Percentiles rank a stretch among this genome's conserved stretches.
These are phyloP conservation scores for Eudasyphora cyanicolor DNA, from an alignment of 2,888 invertebrate genomes.

Conservation along the genomic window DNA sequence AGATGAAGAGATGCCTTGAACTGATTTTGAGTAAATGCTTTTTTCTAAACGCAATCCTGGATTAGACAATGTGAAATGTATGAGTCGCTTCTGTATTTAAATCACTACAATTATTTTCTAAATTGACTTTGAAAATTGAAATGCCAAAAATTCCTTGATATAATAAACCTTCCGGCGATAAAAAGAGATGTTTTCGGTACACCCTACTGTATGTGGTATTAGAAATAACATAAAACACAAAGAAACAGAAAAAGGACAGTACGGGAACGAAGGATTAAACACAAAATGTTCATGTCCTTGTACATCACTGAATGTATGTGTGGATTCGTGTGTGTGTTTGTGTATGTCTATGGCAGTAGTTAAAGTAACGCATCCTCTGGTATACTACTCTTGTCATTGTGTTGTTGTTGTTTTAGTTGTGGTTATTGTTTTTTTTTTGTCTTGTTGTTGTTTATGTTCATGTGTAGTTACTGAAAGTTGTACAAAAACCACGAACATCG, in stretches of 20 bases:
- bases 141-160: too few relatives aligned
- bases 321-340: not conserved
- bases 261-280: slow-evolving; percentile 19
- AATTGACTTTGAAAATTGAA: too few relatives aligned
- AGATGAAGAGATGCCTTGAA: too few relatives aligned
- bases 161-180: too few relatives aligned
- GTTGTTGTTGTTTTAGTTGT: not conserved
- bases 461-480: slow-evolving; percentile 17
- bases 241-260: not conserved
- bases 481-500: slow-evolving; percentile 27
- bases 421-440: not conserved
- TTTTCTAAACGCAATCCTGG: too few relatives aligned
- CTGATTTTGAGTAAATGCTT: too few relatives aligned
- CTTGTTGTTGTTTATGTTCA: slow-evolving; percentile 11
- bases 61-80: too few relatives aligned
- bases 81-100: too few relatives aligned
- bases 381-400: not conserved
- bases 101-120: too few relatives aligned
- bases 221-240: not conserved
- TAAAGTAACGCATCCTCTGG: slow-evolving; percentile 24
- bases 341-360: slow-evolving; percentile 11
- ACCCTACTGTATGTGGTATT: not conserved
- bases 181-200: too few relatives aligned
- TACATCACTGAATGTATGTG: not conserved
- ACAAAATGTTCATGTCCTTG: not conserved